Percentiles rank a stretch among this genome's conserved stretches.
phyloP scores from a whole-genome alignment of 2,797 vertebrate species.

The Hippopotamyrus pictus region DNA sequence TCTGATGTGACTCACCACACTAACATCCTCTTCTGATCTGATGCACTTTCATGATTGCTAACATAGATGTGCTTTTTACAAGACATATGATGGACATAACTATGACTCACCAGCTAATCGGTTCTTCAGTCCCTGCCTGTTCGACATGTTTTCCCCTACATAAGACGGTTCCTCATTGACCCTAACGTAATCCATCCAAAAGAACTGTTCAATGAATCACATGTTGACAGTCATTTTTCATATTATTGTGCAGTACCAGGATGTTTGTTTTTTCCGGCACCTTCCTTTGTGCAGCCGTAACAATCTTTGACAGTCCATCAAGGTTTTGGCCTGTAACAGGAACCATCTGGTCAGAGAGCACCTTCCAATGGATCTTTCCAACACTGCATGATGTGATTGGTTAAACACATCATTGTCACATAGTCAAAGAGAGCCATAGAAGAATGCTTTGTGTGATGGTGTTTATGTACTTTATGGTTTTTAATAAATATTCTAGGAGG shows the following conservation, averaged over 20 bases:
- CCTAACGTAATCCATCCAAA: not conserved
- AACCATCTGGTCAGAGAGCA: not conserved
- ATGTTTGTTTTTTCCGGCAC: not conserved
- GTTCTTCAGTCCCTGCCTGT: not conserved
- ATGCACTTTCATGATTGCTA: not conserved
- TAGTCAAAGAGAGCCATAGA: not conserved
- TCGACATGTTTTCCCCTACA: not conserved
- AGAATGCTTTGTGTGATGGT: not conserved
- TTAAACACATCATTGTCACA: not conserved
- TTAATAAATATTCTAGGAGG: not conserved
- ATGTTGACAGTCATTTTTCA: not conserved
- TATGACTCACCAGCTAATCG: not conserved
- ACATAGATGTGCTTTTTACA: not conserved
- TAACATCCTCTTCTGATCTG: not conserved
- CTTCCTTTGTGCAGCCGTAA: not conserved
- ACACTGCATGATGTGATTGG: not conserved
- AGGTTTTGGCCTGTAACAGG: not conserved
- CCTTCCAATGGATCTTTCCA: not conserved
- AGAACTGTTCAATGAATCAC: not conserved
- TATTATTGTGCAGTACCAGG: not conserved
- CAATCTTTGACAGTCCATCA: not conserved
- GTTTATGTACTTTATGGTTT: not conserved
- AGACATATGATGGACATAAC: not conserved
- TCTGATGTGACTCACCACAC: constrained; percentile 47
- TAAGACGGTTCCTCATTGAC: not conserved